Conservation (phyloP, 1,140 invertebrate genomes). For the Bathynomus jamesi region DNA sequence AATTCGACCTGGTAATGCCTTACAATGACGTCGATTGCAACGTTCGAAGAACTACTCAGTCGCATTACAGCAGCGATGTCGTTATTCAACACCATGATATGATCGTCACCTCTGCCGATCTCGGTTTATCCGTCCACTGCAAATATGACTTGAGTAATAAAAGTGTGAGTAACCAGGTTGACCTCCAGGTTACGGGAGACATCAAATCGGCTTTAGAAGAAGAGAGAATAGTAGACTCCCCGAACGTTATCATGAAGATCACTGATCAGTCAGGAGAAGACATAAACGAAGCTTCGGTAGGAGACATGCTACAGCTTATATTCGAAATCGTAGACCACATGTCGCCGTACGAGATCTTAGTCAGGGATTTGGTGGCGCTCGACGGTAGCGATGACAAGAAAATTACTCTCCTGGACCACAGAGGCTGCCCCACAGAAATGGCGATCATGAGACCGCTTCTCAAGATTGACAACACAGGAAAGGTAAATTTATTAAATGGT, state of each 20-base stretch:
- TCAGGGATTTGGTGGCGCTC: slow-evolving; percentile 50
- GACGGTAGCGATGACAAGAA: slow-evolving; percentile 49
- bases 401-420: slow-evolving; percentile 48
- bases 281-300: slow-evolving; percentile 46
- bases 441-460: slow-evolving; percentile 47
- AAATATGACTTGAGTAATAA: slow-evolving; percentile 49
- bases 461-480: slow-evolving; percentile 40
- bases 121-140: slow-evolving; percentile 49
- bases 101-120: slow-evolving; percentile 51
- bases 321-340: slow-evolving; percentile 48
- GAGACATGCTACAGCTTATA: slow-evolving; percentile 48
- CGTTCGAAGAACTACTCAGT: slow-evolving; percentile 44
- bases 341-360: slow-evolving; percentile 52
- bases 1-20: slow-evolving; percentile 44
- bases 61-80: slow-evolving; percentile 44
- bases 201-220: slow-evolving; percentile 39
- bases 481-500: slow-evolving; percentile 15
- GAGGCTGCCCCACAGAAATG: slow-evolving; percentile 50
- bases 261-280: slow-evolving; percentile 47
- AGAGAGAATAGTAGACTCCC: slow-evolving; percentile 49
- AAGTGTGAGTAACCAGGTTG: slow-evolving; percentile 46
- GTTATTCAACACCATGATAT: slow-evolving; percentile 50
- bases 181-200: slow-evolving; percentile 43
- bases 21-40: slow-evolving; percentile 46
- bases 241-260: slow-evolving; percentile 51